Conservation (phyloP, 2,797 vertebrate species). For the Taeniopygia guttata region DNA sequence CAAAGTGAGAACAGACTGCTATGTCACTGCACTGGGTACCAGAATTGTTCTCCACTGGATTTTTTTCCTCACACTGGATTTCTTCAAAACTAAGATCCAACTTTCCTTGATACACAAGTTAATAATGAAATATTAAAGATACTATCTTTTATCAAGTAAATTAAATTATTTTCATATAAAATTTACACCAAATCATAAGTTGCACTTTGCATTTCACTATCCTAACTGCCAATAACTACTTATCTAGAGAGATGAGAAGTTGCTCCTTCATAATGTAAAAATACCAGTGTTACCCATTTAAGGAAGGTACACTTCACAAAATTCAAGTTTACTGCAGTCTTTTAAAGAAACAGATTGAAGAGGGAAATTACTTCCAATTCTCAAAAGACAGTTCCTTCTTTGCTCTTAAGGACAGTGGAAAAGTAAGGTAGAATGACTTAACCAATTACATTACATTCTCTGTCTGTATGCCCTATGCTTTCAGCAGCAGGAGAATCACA, state of each 20-base stretch:
- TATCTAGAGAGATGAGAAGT: neutral
- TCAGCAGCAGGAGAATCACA: neutral
- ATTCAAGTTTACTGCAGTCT: neutral
- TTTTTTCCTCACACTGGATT: neutral
- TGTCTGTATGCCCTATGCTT: neutral
- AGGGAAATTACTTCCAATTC: neutral
- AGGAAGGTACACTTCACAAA: neutral
- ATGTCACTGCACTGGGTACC: neutral
- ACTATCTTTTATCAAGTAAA: neutral
- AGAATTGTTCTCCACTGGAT: neutral
- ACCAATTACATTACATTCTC: neutral
- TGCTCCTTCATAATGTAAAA: neutral
- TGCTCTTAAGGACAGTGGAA: neutral
- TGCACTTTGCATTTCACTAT: neutral
- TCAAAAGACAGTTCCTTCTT: neutral
- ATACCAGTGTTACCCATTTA: neutral
- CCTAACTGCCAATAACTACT: neutral
- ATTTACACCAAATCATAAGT: neutral
- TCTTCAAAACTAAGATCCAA: neutral
- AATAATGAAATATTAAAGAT: neutral
- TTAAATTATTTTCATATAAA: neutral
- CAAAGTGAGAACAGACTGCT: neutral
- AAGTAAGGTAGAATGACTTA: neutral
- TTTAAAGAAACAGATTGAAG: neutral
- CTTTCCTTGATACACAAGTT: neutral